Percentiles rank a stretch among this genome's conserved stretches.
Conservation (phyloP, 1,140 invertebrate genomes). For the Trichomalopsis sarcophagae region DNA sequence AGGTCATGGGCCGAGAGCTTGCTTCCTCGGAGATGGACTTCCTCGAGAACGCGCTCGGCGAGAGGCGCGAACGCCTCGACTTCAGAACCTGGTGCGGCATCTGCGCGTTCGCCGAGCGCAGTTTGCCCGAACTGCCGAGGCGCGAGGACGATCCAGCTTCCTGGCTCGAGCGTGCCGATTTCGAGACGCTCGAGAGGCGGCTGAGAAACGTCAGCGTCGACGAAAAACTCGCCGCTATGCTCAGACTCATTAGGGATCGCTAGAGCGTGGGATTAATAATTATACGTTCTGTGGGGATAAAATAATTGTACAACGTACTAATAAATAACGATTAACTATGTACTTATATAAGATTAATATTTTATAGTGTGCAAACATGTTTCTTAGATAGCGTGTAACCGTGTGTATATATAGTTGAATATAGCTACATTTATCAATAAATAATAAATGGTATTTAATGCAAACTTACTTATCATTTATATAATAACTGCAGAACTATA, state of each 20-base stretch:
- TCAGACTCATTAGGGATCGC: constrained; percentile 64
- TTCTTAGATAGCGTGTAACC: no score
- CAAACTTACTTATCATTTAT: no score
- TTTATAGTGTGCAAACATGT: no score
- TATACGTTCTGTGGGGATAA: no score
- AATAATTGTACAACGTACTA: no score
- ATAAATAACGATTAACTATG: no score
- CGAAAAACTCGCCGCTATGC: constrained; percentile 58
- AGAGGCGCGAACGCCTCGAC: constrained; percentile 74
- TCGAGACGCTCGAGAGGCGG: constrained; percentile 65
- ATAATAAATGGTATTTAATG: no score
- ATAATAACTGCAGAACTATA: no score
- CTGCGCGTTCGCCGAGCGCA: constrained; percentile 80
- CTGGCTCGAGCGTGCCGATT: constrained; percentile 69
- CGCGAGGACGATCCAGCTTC: constrained; percentile 74
- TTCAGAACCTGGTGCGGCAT: constrained; percentile 82
- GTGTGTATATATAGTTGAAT: no score
- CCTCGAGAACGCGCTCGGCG: constrained; percentile 73
- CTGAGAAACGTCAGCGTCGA: constrained; percentile 52
- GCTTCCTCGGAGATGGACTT: constrained; percentile 68
- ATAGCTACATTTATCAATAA: no score
- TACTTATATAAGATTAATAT: no score
- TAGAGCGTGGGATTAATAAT: neutral
- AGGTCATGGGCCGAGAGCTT: constrained; percentile 79
- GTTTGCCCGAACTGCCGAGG: constrained; percentile 74